Percentiles rank a stretch among this genome's conserved stretches.
These are phyloP conservation scores for Harpalus rufipes DNA, from an alignment of 2,888 invertebrate genomes.

Conservation along the genomic window DNA sequence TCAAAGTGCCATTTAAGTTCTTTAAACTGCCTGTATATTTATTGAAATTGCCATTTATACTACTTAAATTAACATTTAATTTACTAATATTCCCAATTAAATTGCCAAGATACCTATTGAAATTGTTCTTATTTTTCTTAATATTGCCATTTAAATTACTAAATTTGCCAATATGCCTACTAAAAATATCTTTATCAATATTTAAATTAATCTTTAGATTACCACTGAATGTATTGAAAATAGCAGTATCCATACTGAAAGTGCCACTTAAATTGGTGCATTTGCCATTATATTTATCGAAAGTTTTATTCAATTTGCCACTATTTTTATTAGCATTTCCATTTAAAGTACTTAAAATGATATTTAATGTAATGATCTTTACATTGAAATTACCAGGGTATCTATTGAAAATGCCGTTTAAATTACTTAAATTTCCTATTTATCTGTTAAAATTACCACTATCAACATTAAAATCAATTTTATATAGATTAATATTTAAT, in stretches of 20 bases:
- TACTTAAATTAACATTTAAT: slow-evolving; percentile 1
- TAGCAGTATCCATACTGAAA: neutral
- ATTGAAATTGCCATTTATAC: neutral
- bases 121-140: neutral
- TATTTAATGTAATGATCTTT: neutral
- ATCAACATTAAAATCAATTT: neutral
- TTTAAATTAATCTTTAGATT: no score
- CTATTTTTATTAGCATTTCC: neutral
- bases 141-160: slow-evolving; percentile 12
- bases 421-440: neutral
- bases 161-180: neutral
- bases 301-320: neutral
- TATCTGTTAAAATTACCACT: neutral
- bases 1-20: neutral
- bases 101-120: neutral
- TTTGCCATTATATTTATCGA: neutral
- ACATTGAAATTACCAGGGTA: neutral
- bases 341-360: slow-evolving; percentile 15
- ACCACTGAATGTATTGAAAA: neutral
- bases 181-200: neutral
- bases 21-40: neutral
- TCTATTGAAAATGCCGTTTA: neutral
- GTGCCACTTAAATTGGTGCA: neutral
- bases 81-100: neutral
- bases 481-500: no score